A percentile compares a stretch with the other conserved stretches of the same genome.
These are phyloP conservation scores for Xestia rhomboidea DNA, from an alignment of 2,888 invertebrate species.

Conservation along the genomic window DNA sequence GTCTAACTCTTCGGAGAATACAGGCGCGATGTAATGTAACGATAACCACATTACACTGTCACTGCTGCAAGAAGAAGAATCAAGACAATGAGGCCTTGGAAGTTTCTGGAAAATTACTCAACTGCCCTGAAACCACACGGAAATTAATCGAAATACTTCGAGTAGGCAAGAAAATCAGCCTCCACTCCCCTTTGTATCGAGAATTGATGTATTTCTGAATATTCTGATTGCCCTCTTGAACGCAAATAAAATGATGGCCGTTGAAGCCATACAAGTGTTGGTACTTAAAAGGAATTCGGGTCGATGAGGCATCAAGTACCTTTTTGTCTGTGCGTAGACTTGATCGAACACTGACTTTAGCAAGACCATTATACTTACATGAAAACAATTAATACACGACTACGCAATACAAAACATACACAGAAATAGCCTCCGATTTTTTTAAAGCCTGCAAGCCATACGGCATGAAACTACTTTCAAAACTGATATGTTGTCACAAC, in stretches of 20 bases:
- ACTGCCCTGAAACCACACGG: conserved; percentile 7
- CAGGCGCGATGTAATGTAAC: not conserved
- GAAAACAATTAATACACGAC: not conserved
- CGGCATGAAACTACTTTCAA: not conserved
- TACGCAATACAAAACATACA: not conserved
- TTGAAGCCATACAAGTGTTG: conserved; percentile 24
- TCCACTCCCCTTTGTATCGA: not conserved
- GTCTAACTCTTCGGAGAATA: not conserved
- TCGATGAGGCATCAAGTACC: conserved; percentile 30
- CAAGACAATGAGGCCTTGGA: conserved; percentile 1
- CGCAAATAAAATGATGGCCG: conserved; percentile 17
- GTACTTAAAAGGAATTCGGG: conserved; percentile 18
- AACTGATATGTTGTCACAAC: not conserved
- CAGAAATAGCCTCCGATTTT: not conserved
- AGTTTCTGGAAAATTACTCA: not conserved
- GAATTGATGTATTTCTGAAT: conserved; percentile 22
- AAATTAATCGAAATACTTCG: conserved; percentile 25
- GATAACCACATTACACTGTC: not conserved
- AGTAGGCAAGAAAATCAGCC: not conserved
- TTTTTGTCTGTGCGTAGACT: not conserved
- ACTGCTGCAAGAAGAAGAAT: not conserved
- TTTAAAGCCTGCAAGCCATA: not conserved
- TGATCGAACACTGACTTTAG: not conserved
- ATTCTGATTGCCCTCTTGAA: conserved; percentile 32
- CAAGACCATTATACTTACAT: not conserved